Conservation (phyloP, 2,888 invertebrate species). For the Caenorhabditis afra region DNA sequence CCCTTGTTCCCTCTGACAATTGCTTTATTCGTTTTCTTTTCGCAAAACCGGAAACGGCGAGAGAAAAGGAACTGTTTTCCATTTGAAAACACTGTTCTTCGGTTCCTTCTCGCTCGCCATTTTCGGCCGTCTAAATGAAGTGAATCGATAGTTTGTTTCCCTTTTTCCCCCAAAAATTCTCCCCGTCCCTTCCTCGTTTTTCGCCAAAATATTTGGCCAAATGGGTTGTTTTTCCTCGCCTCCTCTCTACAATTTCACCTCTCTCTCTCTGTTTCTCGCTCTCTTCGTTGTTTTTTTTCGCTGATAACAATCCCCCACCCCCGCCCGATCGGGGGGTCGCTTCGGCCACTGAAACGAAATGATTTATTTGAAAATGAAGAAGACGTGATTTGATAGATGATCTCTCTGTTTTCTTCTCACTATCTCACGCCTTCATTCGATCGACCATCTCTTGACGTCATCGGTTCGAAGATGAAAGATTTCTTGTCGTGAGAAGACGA, state of each 20-base stretch:
- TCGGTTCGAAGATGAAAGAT: conserved; percentile 52
- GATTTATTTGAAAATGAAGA: conserved; percentile 25
- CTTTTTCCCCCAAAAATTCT: conserved; percentile 4
- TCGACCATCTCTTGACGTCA: conserved; percentile 60
- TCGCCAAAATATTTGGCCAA: not conserved
- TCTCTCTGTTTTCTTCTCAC: conserved; percentile 19
- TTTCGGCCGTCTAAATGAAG: not conserved
- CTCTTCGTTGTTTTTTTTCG: not conserved
- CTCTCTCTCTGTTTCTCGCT: conserved; percentile 6
- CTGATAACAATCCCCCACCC: not conserved
- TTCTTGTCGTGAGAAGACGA: conserved; percentile 7
- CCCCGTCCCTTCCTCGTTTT: no score
- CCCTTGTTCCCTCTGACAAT: not conserved
- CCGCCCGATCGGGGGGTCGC: no score
- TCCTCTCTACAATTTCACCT: not conserved
- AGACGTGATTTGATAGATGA: conserved; percentile 34
- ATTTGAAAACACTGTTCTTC: no score
- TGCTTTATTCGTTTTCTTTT: conserved; percentile 11
- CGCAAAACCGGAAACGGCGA: no score
- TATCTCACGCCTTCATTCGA: conserved; percentile 16
- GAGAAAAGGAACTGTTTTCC: no score
- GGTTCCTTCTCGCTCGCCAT: not conserved
- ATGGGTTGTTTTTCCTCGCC: conserved; percentile 17
- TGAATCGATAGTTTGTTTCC: conserved; percentile 24
- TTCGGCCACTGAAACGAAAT: no score